Conservation (phyloP, 2,888 invertebrate species). For the Chouioia cunea region DNA sequence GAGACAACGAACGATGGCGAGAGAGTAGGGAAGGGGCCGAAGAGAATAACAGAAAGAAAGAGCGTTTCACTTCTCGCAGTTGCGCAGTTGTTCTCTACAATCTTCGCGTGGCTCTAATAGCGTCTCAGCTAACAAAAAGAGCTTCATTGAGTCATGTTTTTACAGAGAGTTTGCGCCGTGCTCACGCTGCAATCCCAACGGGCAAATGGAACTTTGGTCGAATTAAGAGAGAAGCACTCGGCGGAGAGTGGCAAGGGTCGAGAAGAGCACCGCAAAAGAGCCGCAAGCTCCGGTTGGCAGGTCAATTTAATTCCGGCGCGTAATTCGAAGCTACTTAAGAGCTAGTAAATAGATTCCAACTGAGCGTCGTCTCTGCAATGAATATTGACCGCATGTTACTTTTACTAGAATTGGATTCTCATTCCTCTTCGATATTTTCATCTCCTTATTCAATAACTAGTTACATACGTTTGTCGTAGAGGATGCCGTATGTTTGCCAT, state of each 20-base stretch:
- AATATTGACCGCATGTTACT: too few relatives aligned
- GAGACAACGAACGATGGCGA: too few relatives aligned
- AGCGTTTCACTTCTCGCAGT: too few relatives aligned
- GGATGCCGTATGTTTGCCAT: too few relatives aligned
- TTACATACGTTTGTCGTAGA: too few relatives aligned
- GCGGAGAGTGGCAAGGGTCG: too few relatives aligned
- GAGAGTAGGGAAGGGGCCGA: too few relatives aligned
- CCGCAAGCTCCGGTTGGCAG: constrained; percentile 51
- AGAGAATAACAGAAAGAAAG: too few relatives aligned
- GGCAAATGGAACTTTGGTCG: constrained; percentile 27
- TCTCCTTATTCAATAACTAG: too few relatives aligned
- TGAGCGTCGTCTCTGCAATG: too few relatives aligned
- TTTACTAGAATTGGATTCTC: too few relatives aligned
- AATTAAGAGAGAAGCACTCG: constrained; percentile 2
- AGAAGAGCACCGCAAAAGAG: neutral
- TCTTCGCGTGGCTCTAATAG: neutral
- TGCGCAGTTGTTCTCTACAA: constrained; percentile 4
- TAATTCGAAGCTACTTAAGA: constrained; percentile 59
- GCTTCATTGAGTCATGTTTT: constrained; percentile 30
- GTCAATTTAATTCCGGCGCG: constrained; percentile 59
- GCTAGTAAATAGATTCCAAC: constrained; percentile 55
- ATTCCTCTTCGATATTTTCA: too few relatives aligned
- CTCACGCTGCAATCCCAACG: constrained; percentile 11
- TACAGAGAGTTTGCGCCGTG: neutral
- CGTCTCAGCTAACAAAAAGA: constrained; percentile 21